Evolutionary conservation across 2,797 vertebrate species (phyloP).

Genomic region (Typhlichthys eigenmanni): DNA sequence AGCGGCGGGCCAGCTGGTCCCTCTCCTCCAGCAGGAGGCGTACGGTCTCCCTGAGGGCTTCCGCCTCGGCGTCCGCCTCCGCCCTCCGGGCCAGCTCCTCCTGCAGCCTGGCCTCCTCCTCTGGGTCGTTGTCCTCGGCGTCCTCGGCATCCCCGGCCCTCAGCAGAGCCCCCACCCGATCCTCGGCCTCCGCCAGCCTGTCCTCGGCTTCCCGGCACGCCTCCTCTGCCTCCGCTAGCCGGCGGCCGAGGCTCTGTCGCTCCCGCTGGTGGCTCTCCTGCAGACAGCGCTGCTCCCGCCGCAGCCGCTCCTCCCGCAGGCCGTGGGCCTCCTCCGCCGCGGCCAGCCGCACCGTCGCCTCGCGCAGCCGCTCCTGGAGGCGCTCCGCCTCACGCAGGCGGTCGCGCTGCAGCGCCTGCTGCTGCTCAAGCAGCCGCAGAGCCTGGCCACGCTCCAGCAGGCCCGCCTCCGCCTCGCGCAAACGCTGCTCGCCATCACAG

Average conservation of each 20-base stretch:
- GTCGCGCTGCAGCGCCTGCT: constrained; percentile 90
- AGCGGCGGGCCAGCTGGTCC: constrained; percentile 82
- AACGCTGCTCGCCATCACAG: constrained; percentile 88
- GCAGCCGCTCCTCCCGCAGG: constrained; percentile 89
- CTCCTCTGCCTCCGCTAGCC: constrained; percentile 84
- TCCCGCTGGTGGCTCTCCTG: constrained; percentile 89
- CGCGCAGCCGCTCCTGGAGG: constrained; percentile 85
- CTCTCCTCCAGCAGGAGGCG: constrained; percentile 85
- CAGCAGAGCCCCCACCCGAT: constrained; percentile 86
- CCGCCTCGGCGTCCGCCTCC: constrained; percentile 66
- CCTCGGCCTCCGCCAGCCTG: constrained; percentile 82
- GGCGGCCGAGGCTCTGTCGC: constrained; percentile 82
- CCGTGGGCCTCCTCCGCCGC: constrained; percentile 86
- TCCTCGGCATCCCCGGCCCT: constrained; percentile 84
- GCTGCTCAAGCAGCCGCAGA: constrained; percentile 86
- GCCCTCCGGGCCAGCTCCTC: constrained; percentile 84
- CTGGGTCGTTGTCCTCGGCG: constrained; percentile 78
- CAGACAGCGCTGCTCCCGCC: constrained; percentile 82
- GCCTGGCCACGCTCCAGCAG: constrained; percentile 91
- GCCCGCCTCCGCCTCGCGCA: constrained; percentile 85
- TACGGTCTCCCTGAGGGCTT: constrained; percentile 83
- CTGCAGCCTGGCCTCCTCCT: constrained; percentile 84
- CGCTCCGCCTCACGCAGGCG: constrained; percentile 88
- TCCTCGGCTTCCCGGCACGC: constrained; percentile 81
- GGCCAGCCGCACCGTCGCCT: constrained; percentile 83